Base-by-base conservation (phyloP, 2,113 vertebrate species). In the Xenopus borealis region DNA sequence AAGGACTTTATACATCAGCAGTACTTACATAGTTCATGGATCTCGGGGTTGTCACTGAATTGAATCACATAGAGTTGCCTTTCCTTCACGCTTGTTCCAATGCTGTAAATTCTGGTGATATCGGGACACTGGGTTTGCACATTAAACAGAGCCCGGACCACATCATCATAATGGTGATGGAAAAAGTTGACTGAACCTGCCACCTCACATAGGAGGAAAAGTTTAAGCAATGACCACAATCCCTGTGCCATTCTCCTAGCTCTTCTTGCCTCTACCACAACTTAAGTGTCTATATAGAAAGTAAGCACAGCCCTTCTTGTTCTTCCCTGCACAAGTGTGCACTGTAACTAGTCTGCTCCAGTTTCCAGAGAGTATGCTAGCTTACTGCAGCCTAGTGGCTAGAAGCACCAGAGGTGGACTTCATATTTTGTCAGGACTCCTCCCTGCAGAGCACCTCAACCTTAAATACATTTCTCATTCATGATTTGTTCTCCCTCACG, bases 61-160 rank as follows among this genome's bases (percentile, higher is more conserved):
- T 98, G 96, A 88, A 98, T 88, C 72, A 96, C 97, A 5, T 98
- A 98, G 81, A 99, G 96, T 82, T 96, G 94, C 62, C 96, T 89
- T 64, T 92, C 94, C 78, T 95, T 89, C 75, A 90, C 90, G 2
- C 96, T 99, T 85, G 83, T 94, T n/a, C 97, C 97, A 40, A 98
- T 91, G 90, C 93, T 96, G 92, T 99, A 99, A 66, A 99, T 84
- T 62, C 93, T 91, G 0, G 93, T 94, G 91, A 98, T 82, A 67
- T 94, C 92, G 23, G 95, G 94, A 62, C 97, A 99, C 19, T 94
- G 91, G 62, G 87, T 94, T 79, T 95, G 95, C 83, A 99, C 94
- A 14, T 85, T 88, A 78, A 92, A 95, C 78, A 99, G 86, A 14
- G 90, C 93, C 79, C 94, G 87, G 79, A 98, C 94, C 82, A 99